Evolutionary conservation across 2,113 vertebrate genomes (phyloP).

Genomic region (Brachyistius frenatus): DNA sequence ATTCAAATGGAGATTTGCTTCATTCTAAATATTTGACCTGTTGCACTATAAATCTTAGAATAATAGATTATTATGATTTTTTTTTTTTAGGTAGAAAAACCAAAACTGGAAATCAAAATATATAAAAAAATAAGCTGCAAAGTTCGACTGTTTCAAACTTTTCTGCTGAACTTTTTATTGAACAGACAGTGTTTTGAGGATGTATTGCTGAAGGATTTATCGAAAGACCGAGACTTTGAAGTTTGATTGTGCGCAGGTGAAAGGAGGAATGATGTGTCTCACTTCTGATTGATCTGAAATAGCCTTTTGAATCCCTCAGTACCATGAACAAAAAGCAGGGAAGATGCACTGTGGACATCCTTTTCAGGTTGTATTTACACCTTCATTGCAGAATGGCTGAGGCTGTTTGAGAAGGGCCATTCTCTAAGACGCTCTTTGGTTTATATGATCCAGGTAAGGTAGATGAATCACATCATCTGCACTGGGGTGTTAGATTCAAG

Average conservation of each 20-base stretch:
- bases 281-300: constrained; percentile 54
- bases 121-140: not conserved
- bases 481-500: constrained; percentile 23
- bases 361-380: constrained; percentile 36
- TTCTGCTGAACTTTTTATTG: not conserved
- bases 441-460: constrained; percentile 21
- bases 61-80: too few relatives aligned
- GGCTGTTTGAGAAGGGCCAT: constrained; percentile 11
- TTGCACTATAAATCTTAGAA: too few relatives aligned
- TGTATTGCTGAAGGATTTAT: not conserved
- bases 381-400: not conserved
- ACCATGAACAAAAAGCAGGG: constrained; percentile 3
- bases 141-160: not conserved
- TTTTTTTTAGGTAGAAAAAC: too few relatives aligned
- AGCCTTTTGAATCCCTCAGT: constrained; percentile 28
- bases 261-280: constrained; percentile 19
- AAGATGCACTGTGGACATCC: constrained; percentile 17
- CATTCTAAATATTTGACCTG: too few relatives aligned
- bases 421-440: constrained; percentile 23
- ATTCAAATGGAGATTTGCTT: not conserved
- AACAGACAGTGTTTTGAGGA: not conserved
- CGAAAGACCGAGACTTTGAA: constrained; percentile 11
- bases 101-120: not conserved
- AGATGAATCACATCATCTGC: constrained; percentile 15
- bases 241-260: constrained; percentile 15